Evolutionary conservation across 2,888 invertebrate species (phyloP), one percentile per base, ranked within the genome.

Genomic region (Drosophila yooni): DNA sequence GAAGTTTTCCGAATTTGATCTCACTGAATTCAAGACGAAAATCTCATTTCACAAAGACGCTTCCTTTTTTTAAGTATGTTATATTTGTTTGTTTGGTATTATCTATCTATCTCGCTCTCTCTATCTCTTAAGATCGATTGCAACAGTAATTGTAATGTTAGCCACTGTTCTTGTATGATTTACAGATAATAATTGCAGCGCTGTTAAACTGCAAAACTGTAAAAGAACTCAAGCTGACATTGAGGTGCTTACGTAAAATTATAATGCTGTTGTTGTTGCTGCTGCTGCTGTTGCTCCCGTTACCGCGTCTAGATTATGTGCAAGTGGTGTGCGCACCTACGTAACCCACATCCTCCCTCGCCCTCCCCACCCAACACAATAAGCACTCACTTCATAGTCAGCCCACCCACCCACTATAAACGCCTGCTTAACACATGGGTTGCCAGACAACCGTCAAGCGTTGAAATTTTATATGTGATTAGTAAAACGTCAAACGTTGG

Each of bases 401-500:
- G 33, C 58, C 25, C 64, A 36, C 18, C 66, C 60, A 66, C 71
- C 66, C 73, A 76, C 74, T 58, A 51, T 60, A 48, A 6, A 58
- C 63, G 60, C 58, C 46, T 46, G 25, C 64, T 68, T 53, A 31
- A 62, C 65, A 71, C 68, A 61, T 66, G 63, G 71, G 33, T 75
- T 83, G 87, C 79, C 77, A 87, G 72, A 83, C 74, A 87, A 72
- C 81, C 84, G 84, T 74, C 76, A 81, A 74, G 75, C 87, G 65
- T 68, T 86, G 83, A 87, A 83, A 83, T 87, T 83, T 78, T 80
- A 83, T 70, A 83, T 82, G 56, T 63, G 67, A 80, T 65, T 67
- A 58, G 65, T 61, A 53, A 62, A 50, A 46, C 11, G 43, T n/a
- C n/a, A 40, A 40, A 46, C 25, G 46, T 15, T 46, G 8, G 4